Conservation (phyloP, 1,140 invertebrate genomes). For the Drosophila varians region DNA sequence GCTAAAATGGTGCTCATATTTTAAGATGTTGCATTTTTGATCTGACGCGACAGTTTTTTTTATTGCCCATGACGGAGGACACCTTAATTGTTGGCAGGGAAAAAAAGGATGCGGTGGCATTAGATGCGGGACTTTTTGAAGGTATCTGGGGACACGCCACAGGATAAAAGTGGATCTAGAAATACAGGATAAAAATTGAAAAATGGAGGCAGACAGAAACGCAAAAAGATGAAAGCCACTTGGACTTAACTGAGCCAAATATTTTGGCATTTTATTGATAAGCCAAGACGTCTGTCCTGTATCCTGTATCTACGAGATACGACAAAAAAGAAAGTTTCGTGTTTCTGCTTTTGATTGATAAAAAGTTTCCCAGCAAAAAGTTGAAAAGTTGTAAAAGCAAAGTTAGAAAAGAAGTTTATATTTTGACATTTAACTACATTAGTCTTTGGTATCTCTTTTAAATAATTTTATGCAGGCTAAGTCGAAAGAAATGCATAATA, state of each 20-base stretch:
- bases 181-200: conserved; percentile 17
- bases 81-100: conserved; percentile 43
- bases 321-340: conserved; percentile 16
- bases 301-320: conserved; percentile 7
- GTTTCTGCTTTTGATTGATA: conserved; percentile 40
- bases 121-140: not conserved
- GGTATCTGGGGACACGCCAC: conserved; percentile 18
- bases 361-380: conserved; percentile 29
- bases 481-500: too few relatives aligned
- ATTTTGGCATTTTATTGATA: conserved; percentile 45
- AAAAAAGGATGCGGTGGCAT: conserved; percentile 15
- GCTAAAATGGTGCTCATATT: conserved; percentile 59
- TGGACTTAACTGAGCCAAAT: conserved; percentile 24
- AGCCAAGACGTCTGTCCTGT: conserved; percentile 8
- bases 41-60: conserved; percentile 56
- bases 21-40: conserved; percentile 60
- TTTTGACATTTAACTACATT: not conserved
- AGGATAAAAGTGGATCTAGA: not conserved
- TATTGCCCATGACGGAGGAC: conserved; percentile 43
- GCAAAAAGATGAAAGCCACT: conserved; percentile 23
- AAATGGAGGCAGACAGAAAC: not conserved
- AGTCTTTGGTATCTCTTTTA: not conserved
- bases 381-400: conserved; percentile 11
- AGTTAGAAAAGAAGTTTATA: conserved; percentile 15
- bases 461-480: not conserved